Evolutionary conservation across 2,113 vertebrate genomes (phyloP).

Genomic region (Lepisosteus oculatus): DNA sequence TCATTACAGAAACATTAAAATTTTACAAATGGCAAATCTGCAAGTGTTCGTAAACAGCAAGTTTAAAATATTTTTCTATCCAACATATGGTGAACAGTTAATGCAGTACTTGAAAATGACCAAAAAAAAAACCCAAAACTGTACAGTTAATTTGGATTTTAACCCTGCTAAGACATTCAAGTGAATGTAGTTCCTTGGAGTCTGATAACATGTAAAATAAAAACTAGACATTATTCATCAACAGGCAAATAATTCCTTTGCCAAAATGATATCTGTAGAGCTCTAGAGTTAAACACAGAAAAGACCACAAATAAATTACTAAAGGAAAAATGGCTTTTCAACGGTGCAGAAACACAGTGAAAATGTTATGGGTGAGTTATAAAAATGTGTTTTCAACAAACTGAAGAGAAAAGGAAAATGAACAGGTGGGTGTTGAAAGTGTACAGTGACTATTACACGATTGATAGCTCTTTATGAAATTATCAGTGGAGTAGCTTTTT

Average conservation of each 20-base stretch:
- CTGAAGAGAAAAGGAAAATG: not conserved
- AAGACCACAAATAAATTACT: conserved; percentile 7
- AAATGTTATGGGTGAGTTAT: not conserved
- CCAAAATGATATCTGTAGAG: not conserved
- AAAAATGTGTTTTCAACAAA: not conserved
- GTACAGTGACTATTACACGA: too few relatives aligned
- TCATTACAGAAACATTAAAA: conserved; percentile 10
- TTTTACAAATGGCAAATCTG: conserved; percentile 4
- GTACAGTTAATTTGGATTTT: conserved; percentile 4
- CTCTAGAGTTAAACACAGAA: conserved; percentile 5
- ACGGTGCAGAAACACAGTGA: not conserved
- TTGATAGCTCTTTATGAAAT: too few relatives aligned
- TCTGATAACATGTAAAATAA: not conserved
- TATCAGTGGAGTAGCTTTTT: too few relatives aligned
- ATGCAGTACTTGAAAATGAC: not conserved
- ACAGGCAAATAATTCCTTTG: not conserved
- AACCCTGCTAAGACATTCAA: conserved; percentile 9
- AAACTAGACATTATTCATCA: not conserved
- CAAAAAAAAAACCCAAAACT: not conserved
- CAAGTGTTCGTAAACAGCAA: not conserved
- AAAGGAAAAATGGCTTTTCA: not conserved
- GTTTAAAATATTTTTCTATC: not conserved
- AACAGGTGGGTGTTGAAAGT: too few relatives aligned
- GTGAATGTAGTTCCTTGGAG: conserved; percentile 3
- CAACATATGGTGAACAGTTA: not conserved